Evolutionary conservation across 2,797 vertebrate genomes (phyloP), one percentile per base, ranked within the genome.

Genomic region (Parotocinclus haroldoi): DNA sequence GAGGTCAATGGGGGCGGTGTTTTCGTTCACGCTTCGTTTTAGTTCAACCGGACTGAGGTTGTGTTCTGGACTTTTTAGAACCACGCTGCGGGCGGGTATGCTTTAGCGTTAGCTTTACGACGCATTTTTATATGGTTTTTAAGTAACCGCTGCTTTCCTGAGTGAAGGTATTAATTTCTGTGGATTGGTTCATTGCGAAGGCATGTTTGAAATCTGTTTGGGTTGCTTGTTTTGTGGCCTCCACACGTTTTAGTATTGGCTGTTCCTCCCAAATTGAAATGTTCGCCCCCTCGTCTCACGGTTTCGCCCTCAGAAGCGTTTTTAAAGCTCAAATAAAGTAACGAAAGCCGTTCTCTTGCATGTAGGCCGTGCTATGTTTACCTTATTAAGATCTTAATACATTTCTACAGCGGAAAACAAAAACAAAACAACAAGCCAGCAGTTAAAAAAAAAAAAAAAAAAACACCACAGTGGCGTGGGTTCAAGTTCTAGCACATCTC

Each of bases 41-140:
- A 18, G 13, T 45, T 56, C 56, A 37, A 64, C 39, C n/a, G 42
- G 12, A 46, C 11, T 56, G 40, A 65, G 52, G 27, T 48, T 66
- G 3, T 9, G 13, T 49, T 61, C 4, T 8, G 11, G 11, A 10
- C 39, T 6, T 48, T 52, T 58, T 53, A 54, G 18, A 38, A n/a
- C 11, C 45, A 12, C 5, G 1, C 14, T 9, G n/a, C 7, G 14
- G 17, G 27, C 13, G 14, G 7, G 1, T 5, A 9, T 44, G 16
- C 4, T 1, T 53, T 42, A 53, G 7, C 6, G 36, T 60, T 60
- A 27, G 7, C 11, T 37, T n/a, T 14, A 7, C 3, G 36, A 9
- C 10, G 2, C 13, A 45, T 14, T 48, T 40, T 19, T 0, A 7
- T 67, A 18, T n/a, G n/a, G n/a, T 19, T 61, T 39, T 60, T 54